Conservation (phyloP, 2,888 invertebrate species). For the Pseudeuparius sepicola region DNA sequence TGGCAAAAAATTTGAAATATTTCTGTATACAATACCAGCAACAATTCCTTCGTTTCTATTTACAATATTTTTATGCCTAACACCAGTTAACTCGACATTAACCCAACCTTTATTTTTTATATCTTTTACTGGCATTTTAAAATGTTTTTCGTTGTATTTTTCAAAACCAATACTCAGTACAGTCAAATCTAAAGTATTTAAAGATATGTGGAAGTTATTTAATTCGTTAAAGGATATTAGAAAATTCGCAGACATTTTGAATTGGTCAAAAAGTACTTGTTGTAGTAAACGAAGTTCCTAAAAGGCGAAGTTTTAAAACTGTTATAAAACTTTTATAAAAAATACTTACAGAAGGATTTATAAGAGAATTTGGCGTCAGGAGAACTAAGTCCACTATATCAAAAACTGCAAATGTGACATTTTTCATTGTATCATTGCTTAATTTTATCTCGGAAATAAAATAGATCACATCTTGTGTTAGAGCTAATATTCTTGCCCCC, state of each 20-base stretch:
- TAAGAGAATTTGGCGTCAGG: constrained; percentile 54
- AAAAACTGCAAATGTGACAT: constrained; percentile 47
- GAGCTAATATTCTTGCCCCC: constrained; percentile 50
- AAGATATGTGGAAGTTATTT: constrained; percentile 19
- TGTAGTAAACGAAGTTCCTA: constrained; percentile 28
- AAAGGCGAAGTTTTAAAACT: constrained; percentile 1
- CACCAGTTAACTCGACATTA: no score
- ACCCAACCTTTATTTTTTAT: no score
- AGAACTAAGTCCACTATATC: constrained; percentile 57
- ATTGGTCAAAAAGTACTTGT: constrained; percentile 24
- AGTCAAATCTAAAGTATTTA: constrained; percentile 24
- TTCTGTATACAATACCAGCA: constrained; percentile 50
- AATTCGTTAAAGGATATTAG: constrained; percentile 17
- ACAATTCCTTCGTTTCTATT: constrained; percentile 24
- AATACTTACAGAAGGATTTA: constrained; percentile 63
- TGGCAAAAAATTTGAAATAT: constrained; percentile 52
- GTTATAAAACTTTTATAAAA: constrained; percentile 1
- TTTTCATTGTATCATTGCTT: constrained; percentile 18
- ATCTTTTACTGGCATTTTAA: no score
- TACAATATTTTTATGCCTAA: no score
- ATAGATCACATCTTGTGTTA: constrained; percentile 48
- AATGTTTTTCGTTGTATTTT: no score
- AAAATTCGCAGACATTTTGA: constrained; percentile 19
- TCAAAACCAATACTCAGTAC: no score
- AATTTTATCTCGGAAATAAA: constrained; percentile 37